A percentile compares a stretch with the other conserved stretches of the same genome.
phyloP scores from a whole-genome alignment of 2,797 vertebrate genomes.

The Chanos chanos region DNA sequence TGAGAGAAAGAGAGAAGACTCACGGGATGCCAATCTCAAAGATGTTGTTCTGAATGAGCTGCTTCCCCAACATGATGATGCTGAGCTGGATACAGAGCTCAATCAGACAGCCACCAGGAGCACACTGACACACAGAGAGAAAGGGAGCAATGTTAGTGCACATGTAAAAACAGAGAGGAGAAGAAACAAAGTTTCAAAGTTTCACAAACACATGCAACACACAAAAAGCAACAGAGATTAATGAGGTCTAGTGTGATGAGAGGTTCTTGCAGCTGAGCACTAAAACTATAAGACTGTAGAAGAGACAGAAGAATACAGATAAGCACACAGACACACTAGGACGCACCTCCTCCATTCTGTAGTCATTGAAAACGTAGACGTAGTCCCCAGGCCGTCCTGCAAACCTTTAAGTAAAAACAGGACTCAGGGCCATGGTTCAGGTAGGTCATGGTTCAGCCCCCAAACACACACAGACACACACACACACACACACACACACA shows the following conservation, averaged over 20 bases:
- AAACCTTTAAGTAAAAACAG: constrained; percentile 74
- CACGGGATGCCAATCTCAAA: constrained; percentile 98
- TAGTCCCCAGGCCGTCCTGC: constrained; percentile 90
- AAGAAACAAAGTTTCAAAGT: neutral
- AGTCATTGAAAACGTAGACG: constrained; percentile 87
- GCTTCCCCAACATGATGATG: constrained; percentile 98
- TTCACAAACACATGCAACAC: neutral
- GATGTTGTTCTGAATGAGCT: constrained; percentile 97
- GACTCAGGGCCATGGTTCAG: neutral
- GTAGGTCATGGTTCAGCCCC: neutral
- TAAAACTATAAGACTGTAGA: neutral
- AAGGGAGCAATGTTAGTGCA: too few species aligned
- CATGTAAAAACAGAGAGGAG: neutral
- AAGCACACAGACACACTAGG: neutral
- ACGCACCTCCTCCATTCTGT: constrained; percentile 93
- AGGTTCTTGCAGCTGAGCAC: too few species aligned
- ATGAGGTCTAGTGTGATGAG: too few species aligned
- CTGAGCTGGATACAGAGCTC: constrained; percentile 96
- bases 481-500: constrained; percentile 1
- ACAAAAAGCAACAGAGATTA: too few species aligned
- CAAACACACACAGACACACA: neutral
- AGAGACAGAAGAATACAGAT: neutral
- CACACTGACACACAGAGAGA: constrained; percentile 74
- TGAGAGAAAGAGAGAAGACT: constrained; percentile 59
- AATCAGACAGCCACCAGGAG: constrained; percentile 95